Conservation (phyloP, 2,113 vertebrate genomes). For the Cervus canadensis region DNA sequence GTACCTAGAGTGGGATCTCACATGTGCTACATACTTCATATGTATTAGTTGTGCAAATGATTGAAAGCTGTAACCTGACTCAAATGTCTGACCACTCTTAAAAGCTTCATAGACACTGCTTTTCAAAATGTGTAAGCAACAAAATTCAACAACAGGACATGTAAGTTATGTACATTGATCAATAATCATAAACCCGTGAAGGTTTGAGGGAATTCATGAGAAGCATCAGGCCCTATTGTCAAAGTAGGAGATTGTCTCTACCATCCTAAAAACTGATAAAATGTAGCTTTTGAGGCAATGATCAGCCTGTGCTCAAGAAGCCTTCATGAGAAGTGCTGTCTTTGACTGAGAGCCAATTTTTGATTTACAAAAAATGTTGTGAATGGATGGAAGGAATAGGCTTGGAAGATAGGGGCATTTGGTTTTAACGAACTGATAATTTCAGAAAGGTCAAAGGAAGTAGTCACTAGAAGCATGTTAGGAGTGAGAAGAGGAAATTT, state of each 20-base stretch:
- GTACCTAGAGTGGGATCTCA: neutral
- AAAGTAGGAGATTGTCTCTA: neutral
- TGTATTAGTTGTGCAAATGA: neutral
- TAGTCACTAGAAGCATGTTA: neutral
- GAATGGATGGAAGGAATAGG: neutral
- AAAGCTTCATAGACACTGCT: neutral
- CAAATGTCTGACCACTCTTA: neutral
- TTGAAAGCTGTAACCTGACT: neutral
- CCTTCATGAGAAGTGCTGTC: neutral
- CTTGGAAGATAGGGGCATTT: neutral
- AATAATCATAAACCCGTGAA: neutral
- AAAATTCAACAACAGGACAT: neutral
- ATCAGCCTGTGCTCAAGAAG: neutral
- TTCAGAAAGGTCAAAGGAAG: neutral
- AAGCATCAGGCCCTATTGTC: neutral
- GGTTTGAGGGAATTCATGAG: neutral
- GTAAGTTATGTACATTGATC: neutral
- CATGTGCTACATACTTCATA: neutral
- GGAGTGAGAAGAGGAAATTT: neutral
- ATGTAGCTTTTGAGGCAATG: neutral
- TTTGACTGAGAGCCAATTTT: neutral
- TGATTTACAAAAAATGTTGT: neutral
- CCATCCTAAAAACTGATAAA: neutral
- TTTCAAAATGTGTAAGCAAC: neutral
- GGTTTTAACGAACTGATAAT: neutral